Evolutionary conservation across 2,888 invertebrate genomes (phyloP), one percentile per base, ranked within the genome.

Genomic region (Drosophila vallismaia): DNA sequence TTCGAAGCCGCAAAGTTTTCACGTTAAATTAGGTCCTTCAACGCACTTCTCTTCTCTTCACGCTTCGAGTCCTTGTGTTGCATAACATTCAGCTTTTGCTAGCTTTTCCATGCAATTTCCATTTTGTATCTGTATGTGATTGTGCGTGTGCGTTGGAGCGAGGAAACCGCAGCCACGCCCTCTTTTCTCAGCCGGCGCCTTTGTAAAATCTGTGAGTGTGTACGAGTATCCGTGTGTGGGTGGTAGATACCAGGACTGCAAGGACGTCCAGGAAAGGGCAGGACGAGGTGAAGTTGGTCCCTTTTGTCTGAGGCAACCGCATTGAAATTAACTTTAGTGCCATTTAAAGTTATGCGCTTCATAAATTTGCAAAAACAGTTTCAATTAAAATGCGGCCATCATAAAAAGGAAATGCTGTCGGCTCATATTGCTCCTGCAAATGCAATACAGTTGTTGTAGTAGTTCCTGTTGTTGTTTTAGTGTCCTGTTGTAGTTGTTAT

Each of bases 261-360:
- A 19, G 19, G 19, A 19, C 19, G 19, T 19, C 19, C 19, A 1
- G 42, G 5, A 3, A 31, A 28, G 46, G n/a, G 26, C 36, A 7
- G 40, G 28, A 29, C 14, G 49, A 19, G 57, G 24, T 6, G 28
- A 48, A 28, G 54, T 14, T 63, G 86, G 55, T 59, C 75, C 51
- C 79, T 69, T 80, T 86, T 81, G 80, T 67, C 74, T 72, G 70
- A 79, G 76, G 87, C 82, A 81, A 85, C 82, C 82, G 75, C 82
- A 83, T 87, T 83, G 86, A 83, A 83, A 83, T 83, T 83, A 83
- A 83, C 82, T 83, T 83, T 83, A 87, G 82, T 87, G 82, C 88
- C 82, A 83, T 83, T 83, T 83, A 87, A 83, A 83, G 82, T 83
- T 87, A 83, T 87, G 82, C 82, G 82, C 82, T 83, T 87, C 82